Percentiles rank a stretch among this genome's conserved stretches.
Evolutionary conservation across 92 coral and sea anemone species (phyloP).

Genomic region (Ricordea florida): DNA sequence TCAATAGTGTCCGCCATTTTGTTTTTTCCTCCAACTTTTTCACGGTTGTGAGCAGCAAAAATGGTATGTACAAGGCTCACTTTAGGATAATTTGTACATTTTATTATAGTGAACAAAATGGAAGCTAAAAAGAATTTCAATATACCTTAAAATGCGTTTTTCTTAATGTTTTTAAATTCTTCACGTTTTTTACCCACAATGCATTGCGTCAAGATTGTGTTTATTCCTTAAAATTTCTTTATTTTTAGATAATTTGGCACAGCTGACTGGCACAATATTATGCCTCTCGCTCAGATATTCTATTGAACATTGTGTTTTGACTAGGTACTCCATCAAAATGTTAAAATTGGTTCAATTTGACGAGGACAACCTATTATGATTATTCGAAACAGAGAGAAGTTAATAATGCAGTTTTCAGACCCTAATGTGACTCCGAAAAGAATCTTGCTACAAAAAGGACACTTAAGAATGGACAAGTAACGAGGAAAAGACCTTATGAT

Average conservation of each 20-base stretch:
- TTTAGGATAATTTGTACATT: not conserved
- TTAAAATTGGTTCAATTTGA: not conserved
- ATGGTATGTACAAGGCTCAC: conserved; percentile 28
- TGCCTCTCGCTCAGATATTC: not conserved
- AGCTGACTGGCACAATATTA: not conserved
- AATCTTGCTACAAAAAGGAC: conserved; percentile 1
- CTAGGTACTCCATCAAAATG: not conserved
- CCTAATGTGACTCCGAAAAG: conserved; percentile 5
- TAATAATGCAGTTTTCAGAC: conserved; percentile 10
- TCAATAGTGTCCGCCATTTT: conserved; percentile 27
- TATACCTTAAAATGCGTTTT: not conserved
- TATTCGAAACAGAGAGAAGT: conserved; percentile 14
- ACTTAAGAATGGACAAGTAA: too few species aligned
- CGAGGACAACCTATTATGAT: not conserved
- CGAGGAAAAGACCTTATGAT: too few species aligned
- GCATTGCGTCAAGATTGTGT: conserved; percentile 20
- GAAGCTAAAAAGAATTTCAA: conserved; percentile 10
- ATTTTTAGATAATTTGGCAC: not conserved
- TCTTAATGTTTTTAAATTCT: conserved; percentile 3
- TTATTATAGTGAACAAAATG: conserved; percentile 20
- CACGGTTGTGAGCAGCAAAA: conserved; percentile 7
- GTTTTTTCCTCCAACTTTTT: conserved; percentile 6
- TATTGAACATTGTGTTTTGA: conserved; percentile 17
- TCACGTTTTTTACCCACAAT: conserved; percentile 1
- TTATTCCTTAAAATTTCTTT: conserved; percentile 8